phyloP scores from a whole-genome alignment of 2,797 vertebrate genomes.

The Gymnothorax javanicus region DNA sequence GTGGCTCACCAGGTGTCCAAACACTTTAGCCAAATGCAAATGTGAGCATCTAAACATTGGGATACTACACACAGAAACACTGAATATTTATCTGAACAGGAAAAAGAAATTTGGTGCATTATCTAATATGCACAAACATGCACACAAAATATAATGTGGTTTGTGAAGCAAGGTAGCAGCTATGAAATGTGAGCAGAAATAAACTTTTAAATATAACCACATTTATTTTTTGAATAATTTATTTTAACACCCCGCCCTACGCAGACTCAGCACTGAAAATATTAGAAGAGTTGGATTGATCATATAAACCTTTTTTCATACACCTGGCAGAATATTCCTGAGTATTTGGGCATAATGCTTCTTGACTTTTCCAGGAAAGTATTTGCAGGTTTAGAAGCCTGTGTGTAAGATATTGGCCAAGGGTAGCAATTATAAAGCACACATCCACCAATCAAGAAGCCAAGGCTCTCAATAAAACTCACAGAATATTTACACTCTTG shows the following conservation, averaged over 20 bases:
- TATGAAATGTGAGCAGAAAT: not conserved
- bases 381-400: not conserved
- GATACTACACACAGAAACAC: not conserved
- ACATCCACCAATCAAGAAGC: conserved; percentile 1
- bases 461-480: conserved; percentile 29
- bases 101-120: not conserved
- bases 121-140: not conserved
- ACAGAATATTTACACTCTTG: conserved; percentile 29
- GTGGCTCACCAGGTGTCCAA: not conserved
- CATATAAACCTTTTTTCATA: not conserved
- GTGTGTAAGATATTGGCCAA: not conserved
- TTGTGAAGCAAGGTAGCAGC: not conserved
- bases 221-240: not conserved
- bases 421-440: not conserved
- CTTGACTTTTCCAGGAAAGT: not conserved
- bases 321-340: conserved; percentile 9
- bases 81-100: not conserved
- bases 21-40: not conserved
- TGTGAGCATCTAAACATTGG: not conserved
- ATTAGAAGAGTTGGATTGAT: not conserved
- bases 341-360: conserved; percentile 6
- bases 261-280: not conserved
- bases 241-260: not conserved
- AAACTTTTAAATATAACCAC: not conserved
- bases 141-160: not conserved